Base-by-base conservation (phyloP, 2,888 invertebrate genomes). In the Idaea aversata region DNA sequence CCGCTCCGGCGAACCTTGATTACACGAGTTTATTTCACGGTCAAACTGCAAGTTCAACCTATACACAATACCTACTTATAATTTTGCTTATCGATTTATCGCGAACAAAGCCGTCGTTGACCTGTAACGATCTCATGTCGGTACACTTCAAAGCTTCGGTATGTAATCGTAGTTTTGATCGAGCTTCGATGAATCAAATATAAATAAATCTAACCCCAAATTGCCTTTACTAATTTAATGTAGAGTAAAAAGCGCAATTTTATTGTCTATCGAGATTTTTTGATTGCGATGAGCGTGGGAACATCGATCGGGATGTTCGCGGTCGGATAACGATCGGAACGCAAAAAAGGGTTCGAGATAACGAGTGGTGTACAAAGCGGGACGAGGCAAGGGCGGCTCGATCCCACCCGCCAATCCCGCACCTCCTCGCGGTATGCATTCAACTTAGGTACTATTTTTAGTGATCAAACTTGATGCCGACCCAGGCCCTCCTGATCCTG, bases 271-370 rank as follows among this genome's bases (percentile, higher is more conserved):
- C 82, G 81, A 83, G 85, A 78, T 72, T 81, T 81, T 79, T 86
- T 83, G 85, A 87, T 86, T 82, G 77, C 47, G 76, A 79, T 80
- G 77, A 85, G 83, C 89, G 90, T 91, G 92, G 88, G 91, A 91
- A 91, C 84, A 82, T 76, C 74, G 81, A 85, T 88, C 82, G 86
- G 75, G 84, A 86, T 84, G 87, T 90, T 88, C 87, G 90, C 87
- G 88, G 88, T 89, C 85, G 88, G 88, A 89, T 90, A 89, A 88
- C 87, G 86, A 91, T 89, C 86, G 84, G 79, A 85, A 84, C 87
- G 89, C 90, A 93, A 92, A 92, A 93, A 93, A 91, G 88, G 90
- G 89, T 85, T 83, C 84, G 82, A 86, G 84, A 85, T 90, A 88
- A 90, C 88, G 81, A 87, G 85, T 81, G 83, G 82, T 79, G 80